These are phyloP conservation scores for Taeniopygia guttata DNA, from an alignment of 2,797 vertebrate species.

Conservation along the genomic window DNA sequence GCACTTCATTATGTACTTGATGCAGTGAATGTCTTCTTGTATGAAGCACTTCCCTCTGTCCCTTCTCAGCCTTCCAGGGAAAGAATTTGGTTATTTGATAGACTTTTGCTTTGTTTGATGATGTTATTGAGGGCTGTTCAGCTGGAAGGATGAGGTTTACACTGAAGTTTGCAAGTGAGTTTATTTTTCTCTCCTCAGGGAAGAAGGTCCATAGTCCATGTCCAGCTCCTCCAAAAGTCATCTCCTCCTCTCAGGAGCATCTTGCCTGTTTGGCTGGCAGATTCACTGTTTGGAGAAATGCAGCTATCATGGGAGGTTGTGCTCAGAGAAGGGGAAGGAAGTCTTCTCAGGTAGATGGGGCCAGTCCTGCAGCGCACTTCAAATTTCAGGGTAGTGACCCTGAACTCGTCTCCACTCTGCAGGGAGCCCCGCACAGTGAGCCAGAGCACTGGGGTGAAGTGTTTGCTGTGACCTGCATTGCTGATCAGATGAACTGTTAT, in stretches of 20 bases:
- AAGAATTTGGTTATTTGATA: constrained; percentile 19
- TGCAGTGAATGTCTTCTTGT: background rate
- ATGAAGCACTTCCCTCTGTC: background rate
- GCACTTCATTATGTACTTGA: background rate
- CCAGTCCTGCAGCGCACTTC: background rate
- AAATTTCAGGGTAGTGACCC: constrained; percentile 32
- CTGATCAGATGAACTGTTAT: constrained; percentile 34
- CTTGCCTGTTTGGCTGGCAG: constrained; percentile 1
- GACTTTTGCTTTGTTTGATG: constrained; percentile 16
- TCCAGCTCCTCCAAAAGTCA: background rate
- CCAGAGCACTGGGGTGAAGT: constrained; percentile 2
- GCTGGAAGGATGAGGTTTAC: background rate
- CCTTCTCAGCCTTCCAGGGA: background rate
- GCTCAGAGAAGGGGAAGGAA: constrained; percentile 2
- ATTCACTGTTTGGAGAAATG: background rate
- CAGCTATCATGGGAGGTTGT: background rate
- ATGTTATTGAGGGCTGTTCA: constrained; percentile 21
- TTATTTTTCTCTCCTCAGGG: constrained; percentile 44
- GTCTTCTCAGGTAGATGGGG: constrained; percentile 5
- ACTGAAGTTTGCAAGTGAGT: constrained; percentile 6
- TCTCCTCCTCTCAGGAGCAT: background rate
- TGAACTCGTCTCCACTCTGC: background rate
- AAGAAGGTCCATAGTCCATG: background rate
- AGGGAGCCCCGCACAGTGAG: background rate
- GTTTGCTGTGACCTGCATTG: constrained; percentile 36